Evolutionary conservation across 2,113 vertebrate genomes (phyloP).

Genomic region (Pyxicephalus adspersus): DNA sequence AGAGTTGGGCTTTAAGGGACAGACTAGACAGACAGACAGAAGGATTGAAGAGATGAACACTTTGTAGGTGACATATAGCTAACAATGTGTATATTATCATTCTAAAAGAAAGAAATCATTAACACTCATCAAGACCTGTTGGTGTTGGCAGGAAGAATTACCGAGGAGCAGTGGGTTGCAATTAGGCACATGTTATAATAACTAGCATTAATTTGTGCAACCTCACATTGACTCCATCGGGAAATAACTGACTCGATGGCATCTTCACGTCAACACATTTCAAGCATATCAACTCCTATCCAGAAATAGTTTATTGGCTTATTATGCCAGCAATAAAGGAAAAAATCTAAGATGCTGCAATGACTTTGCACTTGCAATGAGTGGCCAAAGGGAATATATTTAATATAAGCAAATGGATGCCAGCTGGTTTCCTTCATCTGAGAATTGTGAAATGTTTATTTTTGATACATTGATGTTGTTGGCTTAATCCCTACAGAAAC

Average conservation of each 20-base stretch:
- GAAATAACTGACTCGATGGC: conserved; percentile 24
- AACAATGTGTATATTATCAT: no score
- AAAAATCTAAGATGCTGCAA: conserved; percentile 2
- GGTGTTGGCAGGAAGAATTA: neutral
- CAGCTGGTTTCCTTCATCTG: conserved; percentile 28
- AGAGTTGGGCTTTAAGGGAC: no score
- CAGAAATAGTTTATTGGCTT: conserved; percentile 28
- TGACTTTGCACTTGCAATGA: conserved; percentile 39
- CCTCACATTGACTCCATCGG: conserved; percentile 14
- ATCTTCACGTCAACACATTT: conserved; percentile 10
- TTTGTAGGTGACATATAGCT: no score
- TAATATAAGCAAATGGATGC: conserved; percentile 47
- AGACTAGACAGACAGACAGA: no score
- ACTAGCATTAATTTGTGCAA: conserved; percentile 11
- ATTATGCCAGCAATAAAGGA: conserved; percentile 26
- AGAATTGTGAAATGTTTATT: conserved; percentile 33
- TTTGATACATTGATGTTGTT: conserved; percentile 33
- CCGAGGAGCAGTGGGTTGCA: neutral
- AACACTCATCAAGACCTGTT: no score
- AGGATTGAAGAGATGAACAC: no score
- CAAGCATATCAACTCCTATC: conserved; percentile 5
- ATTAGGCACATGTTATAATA: conserved; percentile 19
- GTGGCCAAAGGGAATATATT: conserved; percentile 49
- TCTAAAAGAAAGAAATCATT: neutral
- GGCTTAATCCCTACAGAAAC: conserved; percentile 37